Percentiles rank a stretch among this genome's conserved stretches.
Conservation (phyloP, 2,888 invertebrate species). For the Andrena hattorfiana region DNA sequence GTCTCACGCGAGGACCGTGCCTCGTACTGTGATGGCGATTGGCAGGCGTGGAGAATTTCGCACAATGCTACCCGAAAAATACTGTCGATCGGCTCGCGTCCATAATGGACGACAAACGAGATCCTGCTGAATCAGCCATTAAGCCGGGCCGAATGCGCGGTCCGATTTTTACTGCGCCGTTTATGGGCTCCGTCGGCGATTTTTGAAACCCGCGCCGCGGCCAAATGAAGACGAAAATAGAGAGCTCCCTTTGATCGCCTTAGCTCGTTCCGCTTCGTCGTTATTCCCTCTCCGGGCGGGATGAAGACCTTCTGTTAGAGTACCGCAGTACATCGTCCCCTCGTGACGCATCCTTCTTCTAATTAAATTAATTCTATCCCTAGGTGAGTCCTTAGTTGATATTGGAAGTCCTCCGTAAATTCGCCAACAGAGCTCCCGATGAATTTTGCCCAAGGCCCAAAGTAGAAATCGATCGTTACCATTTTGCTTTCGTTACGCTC, state of each 20-base stretch:
- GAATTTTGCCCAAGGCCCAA: conserved; percentile 10
- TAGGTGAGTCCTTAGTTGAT: too few species aligned
- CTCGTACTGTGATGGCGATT: conserved; percentile 66
- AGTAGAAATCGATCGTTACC: conserved; percentile 36
- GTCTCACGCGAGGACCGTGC: conserved; percentile 15
- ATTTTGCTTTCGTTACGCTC: conserved; percentile 34
- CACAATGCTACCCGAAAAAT: conserved; percentile 78
- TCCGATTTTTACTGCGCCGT: conserved; percentile 54
- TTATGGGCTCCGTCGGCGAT: conserved; percentile 45
- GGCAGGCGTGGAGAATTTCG: conserved; percentile 81
- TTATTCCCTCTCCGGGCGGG: not conserved
- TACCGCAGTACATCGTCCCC: too few species aligned
- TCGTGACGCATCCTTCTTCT: not conserved
- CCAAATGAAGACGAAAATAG: conserved; percentile 54
- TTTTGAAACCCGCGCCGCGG: conserved; percentile 48
- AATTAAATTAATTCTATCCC: too few species aligned
- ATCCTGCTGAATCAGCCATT: conserved; percentile 80
- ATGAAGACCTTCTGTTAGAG: conserved; percentile 35
- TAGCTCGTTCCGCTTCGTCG: conserved; percentile 3
- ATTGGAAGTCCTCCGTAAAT: too few species aligned
- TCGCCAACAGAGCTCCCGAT: not conserved
- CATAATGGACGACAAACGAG: conserved; percentile 76
- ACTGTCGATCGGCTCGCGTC: conserved; percentile 77
- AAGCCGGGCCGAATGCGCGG: conserved; percentile 47
- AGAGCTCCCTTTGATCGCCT: conserved; percentile 19